Base-by-base conservation (phyloP, 1,140 invertebrate genomes). In the Babylonia areolata region DNA sequence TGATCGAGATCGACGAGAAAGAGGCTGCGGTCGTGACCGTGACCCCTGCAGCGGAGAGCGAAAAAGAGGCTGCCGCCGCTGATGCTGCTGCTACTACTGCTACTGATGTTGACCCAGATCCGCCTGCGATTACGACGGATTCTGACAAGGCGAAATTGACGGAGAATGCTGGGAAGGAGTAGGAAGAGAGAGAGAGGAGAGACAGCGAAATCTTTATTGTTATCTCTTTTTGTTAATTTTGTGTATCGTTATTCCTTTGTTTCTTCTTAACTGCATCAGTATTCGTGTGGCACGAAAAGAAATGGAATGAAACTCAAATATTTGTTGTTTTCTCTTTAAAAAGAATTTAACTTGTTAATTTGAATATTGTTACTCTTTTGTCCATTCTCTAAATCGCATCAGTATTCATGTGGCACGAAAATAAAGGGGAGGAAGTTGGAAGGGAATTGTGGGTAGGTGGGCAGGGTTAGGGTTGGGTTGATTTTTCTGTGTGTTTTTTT, bases 1-100 rank as follows among this genome's bases (percentile, higher is more conserved):
- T 86, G 31, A 81, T 86, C 40, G 85, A 86, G 73, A 81, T 86
- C 42, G 81, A 86, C 81, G 85, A 86, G 37, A 86, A 81, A 33
- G 80, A 73, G 42, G 58, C 77, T 28, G 35, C 31, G 39, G 75
- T 42, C 23, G n/a, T n/a, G n/a, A 84, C 69, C 51, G 35, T 39
- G 39, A 69, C 71, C 23, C 23, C 69, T 31, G 54, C 46, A 17
- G 78, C 42, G 39, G 51, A 46, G 54, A 69, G 71, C 20, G 82
- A 87, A 28, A 84, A 84, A 42, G 73, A 78, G 54, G 75, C 77
- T 17, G 33, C 51, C 15, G 31, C 42, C 12, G 58, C 64, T 31
- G 58, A 3, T 51, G 46, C 46, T 20, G 9, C 46, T 51, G 46
- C 46, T 20, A 51, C 20, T 51, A 11, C 46, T 20, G 20, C 20